Evolutionary conservation across 2,888 invertebrate species (phyloP), one percentile per base, ranked within the genome.

Genomic region (Aphidius colemani): DNA sequence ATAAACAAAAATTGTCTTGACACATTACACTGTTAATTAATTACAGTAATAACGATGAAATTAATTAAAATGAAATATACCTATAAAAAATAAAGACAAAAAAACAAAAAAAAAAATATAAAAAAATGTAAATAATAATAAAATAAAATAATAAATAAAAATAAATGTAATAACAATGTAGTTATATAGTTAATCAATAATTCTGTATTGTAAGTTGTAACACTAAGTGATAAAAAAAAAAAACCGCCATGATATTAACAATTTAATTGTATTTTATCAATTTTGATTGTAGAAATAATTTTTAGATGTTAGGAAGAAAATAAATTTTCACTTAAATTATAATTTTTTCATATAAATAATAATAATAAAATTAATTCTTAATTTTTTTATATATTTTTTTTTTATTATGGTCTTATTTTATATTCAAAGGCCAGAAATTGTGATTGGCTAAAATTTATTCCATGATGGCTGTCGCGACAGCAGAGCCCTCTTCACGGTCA

Each of bases 11-110:
- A 30, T 30, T 30, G 30, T 30, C 30, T 30, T 30, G 30, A 30
- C 5, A 30, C 30, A 30, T 30, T 1, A 5, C 3, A 30, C 30
- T 78, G 69, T 78, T 78, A 78, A 78, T 80, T 79, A 78, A 75
- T 68, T 74, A 72, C 55, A 69, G 72, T 70, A 69, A 71, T 69
- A 70, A 30, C 3, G 3, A 30, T 30, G 5, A 30, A 70, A 69
- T 68, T 69, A 69, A 57, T 62, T 67, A 66, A 63, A 67, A 67
- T 71, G 66, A 68, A 53, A 65, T 64, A 58, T 60, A 18, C 13
- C 13, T 18, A 62, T 39, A 56, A 49, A 66, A 67, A 53, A 45
- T 59, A 63, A 53, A 43, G 58, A 40, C 59, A 66, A 66, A 61
- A 61, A 70, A 59, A 67, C 70, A 67, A 70, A 75, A 71, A 43